These are phyloP conservation scores for Lagocephalus sceleratus DNA, from an alignment of 2,797 vertebrate genomes.

Conservation along the genomic window DNA sequence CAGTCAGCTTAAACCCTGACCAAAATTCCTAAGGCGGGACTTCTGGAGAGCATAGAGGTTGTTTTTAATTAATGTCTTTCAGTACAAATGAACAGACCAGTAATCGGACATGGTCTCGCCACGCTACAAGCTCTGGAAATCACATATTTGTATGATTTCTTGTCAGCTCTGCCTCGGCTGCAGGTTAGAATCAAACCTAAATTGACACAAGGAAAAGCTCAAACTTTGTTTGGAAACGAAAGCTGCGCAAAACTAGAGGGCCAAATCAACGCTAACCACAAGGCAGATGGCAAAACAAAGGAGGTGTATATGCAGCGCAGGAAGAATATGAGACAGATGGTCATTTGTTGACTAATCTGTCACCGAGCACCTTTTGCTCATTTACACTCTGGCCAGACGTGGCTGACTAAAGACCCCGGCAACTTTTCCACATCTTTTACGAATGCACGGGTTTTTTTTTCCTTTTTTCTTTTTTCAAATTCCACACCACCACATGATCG, in stretches of 20 bases:
- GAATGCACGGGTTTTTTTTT: not conserved
- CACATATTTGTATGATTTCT: too few species aligned
- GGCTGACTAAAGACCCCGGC: conserved; percentile 16
- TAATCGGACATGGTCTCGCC: too few species aligned
- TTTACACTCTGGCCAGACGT: conserved; percentile 30
- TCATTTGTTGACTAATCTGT: conserved; percentile 54
- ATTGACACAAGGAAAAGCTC: conserved; percentile 11
- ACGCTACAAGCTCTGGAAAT: too few species aligned
- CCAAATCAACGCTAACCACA: conserved; percentile 33
- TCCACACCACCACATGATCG: conserved; percentile 20
- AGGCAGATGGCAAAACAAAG: conserved; percentile 48
- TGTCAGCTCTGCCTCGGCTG: too few species aligned
- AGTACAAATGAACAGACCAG: too few species aligned
- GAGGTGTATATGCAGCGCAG: conserved; percentile 36
- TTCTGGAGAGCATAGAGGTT: too few species aligned
- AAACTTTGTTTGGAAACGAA: conserved; percentile 19
- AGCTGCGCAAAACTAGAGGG: conserved; percentile 31
- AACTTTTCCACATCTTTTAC: conserved; percentile 8
- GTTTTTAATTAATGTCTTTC: too few species aligned
- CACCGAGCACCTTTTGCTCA: conserved; percentile 47
- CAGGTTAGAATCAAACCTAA: too few species aligned
- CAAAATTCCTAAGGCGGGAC: too few species aligned
- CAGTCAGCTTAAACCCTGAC: too few species aligned
- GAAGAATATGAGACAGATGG: conserved; percentile 57
- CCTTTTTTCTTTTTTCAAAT: not conserved